Conservation (phyloP, 2,888 invertebrate genomes). For the Lochmaea capreae region DNA sequence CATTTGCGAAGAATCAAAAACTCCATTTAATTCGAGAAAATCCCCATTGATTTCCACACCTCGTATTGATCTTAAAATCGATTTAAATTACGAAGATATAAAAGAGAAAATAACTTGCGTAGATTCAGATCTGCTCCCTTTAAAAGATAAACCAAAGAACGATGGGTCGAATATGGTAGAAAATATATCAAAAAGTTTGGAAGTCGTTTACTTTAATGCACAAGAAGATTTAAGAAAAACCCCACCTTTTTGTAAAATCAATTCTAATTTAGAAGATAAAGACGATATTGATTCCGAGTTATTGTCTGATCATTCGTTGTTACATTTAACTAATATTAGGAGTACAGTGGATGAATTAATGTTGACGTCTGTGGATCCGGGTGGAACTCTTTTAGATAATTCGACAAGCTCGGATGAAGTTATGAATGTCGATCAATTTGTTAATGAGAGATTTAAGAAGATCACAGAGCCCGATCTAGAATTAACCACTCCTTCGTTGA, state of each 20-base stretch:
- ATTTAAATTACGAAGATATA: constrained; percentile 17
- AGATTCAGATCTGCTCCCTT: constrained; percentile 44
- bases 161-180: neutral
- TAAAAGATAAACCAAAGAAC: neutral
- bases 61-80: neutral
- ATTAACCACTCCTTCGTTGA: constrained; percentile 53
- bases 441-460: constrained; percentile 63
- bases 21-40: constrained; percentile 7
- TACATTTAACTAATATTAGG: constrained; percentile 52
- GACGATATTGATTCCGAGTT: constrained; percentile 43
- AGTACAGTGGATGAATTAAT: constrained; percentile 60
- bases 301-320: constrained; percentile 55
- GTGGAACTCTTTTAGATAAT: constrained; percentile 59
- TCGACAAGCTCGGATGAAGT: constrained; percentile 63
- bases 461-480: constrained; percentile 62
- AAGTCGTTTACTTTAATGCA: constrained; percentile 12
- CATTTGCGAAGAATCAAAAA: neutral
- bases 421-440: constrained; percentile 65
- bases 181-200: constrained; percentile 5
- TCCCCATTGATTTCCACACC: neutral
- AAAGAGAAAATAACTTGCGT: constrained; percentile 18
- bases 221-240: constrained; percentile 10
- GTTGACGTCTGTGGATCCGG: constrained; percentile 56
- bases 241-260: constrained; percentile 9
- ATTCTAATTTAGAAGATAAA: constrained; percentile 22